A percentile compares a stretch with the other conserved stretches of the same genome.
phyloP scores from a whole-genome alignment of 2,888 invertebrate genomes.

The Phortica okadai region DNA sequence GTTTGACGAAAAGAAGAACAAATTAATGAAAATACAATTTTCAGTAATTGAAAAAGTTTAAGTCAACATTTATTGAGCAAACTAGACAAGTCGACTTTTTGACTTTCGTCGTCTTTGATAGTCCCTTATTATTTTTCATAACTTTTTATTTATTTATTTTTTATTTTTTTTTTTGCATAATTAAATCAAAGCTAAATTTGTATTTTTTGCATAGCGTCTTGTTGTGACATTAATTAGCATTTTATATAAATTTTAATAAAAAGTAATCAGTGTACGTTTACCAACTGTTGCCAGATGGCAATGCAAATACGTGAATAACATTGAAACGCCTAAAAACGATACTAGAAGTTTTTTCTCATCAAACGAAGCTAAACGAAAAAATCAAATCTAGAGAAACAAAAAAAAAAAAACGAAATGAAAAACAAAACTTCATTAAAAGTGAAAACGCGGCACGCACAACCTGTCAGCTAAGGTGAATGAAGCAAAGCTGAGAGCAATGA shows the following conservation, averaged over 20 bases:
- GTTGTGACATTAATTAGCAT: constrained; percentile 49
- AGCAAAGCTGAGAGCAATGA: not conserved
- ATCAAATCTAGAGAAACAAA: not conserved
- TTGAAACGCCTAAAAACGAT: constrained; percentile 20
- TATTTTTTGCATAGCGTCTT: not conserved
- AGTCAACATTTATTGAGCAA: constrained; percentile 28
- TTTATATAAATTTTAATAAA: constrained; percentile 38
- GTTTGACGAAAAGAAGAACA: not conserved
- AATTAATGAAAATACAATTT: constrained; percentile 32
- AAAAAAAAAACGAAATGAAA: not conserved
- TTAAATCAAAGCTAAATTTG: constrained; percentile 48
- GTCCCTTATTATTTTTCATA: not conserved
- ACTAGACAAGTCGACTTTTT: constrained; percentile 17
- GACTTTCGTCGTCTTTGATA: not conserved
- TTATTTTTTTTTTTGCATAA: constrained; percentile 42
- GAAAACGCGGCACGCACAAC: not conserved
- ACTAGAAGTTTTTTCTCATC: constrained; percentile 3
- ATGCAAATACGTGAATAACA: constrained; percentile 25
- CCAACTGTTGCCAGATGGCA: constrained; percentile 33
- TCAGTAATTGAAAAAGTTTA: constrained; percentile 36
- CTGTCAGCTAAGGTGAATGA: not conserved
- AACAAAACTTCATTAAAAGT: constrained; percentile 11
- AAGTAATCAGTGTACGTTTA: constrained; percentile 1
- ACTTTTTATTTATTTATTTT: not conserved
- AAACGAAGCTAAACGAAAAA: not conserved